Evolutionary conservation across 2,113 vertebrate species (phyloP).

Genomic region (Grus americana): DNA sequence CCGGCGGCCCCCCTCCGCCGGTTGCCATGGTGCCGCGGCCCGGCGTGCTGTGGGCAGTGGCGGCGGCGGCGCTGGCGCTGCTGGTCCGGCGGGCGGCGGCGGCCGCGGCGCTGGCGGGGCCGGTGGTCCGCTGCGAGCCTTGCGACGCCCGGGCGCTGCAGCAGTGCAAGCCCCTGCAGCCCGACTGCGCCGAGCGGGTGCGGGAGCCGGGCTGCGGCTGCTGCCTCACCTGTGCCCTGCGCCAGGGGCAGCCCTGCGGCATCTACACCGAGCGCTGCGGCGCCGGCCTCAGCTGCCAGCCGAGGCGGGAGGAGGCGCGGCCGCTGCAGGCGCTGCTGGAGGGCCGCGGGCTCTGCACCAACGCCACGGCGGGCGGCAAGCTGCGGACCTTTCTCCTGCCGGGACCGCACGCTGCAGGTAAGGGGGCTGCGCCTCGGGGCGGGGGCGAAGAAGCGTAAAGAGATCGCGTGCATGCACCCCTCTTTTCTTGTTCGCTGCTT

Average conservation of each 20-base stretch:
- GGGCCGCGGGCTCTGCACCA: constrained; percentile 86
- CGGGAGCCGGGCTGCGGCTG: constrained; percentile 93
- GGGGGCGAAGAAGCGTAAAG: too few species aligned
- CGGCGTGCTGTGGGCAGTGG: constrained; percentile 75
- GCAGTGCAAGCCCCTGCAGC: constrained; percentile 81
- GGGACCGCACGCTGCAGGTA: constrained; percentile 76
- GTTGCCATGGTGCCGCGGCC: constrained; percentile 80
- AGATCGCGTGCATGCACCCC: not conserved
- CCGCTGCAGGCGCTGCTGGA: constrained; percentile 89
- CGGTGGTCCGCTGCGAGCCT: constrained; percentile 88
- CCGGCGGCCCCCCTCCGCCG: not conserved
- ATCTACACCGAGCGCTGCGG: constrained; percentile 91
- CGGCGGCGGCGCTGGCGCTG: constrained; percentile 79
- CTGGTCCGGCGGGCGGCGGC: constrained; percentile 75
- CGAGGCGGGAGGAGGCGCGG: constrained; percentile 77
- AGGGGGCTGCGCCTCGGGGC: not conserved
- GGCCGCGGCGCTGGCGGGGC: constrained; percentile 75
- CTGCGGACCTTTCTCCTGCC: constrained; percentile 52
- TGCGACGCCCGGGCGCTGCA: constrained; percentile 83
- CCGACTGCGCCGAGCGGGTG: constrained; percentile 83
- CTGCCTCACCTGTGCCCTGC: constrained; percentile 89
- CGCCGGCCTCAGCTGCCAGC: constrained; percentile 81
- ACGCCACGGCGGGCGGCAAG: constrained; percentile 62
- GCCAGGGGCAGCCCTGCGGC: constrained; percentile 81
- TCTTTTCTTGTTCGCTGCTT: not conserved